Evolutionary conservation across 2,888 invertebrate species (phyloP), one percentile per base, ranked within the genome.

Genomic region (Protodeltote pygarga): DNA sequence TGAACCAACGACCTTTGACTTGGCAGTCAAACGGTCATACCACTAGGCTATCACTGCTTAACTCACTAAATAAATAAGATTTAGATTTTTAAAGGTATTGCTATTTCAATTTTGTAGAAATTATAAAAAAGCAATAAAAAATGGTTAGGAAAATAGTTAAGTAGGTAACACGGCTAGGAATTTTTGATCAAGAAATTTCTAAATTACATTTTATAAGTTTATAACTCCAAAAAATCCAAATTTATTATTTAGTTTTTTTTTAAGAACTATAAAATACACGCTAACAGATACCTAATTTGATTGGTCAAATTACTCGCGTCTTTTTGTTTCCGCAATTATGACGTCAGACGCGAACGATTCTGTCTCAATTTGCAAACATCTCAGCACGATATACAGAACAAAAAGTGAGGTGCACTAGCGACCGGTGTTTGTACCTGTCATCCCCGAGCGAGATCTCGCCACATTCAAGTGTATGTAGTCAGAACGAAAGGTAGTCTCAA

Each of bases 381-480:
- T 66, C 29, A 20, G 29, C 76, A 75, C 73, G 32, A 70, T 68
- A 77, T 71, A 65, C 57, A 51, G 73, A 84, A 85, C 82, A 84
- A 81, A 83, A 85, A 87, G 79, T 81, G 65, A 67, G 71, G 75
- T 81, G 83, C 80, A 83, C 72, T 75, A 71, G 74, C 68, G 60
- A 45, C 74, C 59, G 72, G 61, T 60, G 65, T 58, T 66, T 54
- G 65, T 71, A 68, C 67, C 81, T 76, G 77, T 75, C 84, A 85
- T 81, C 87, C 78, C 79, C 79, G 71, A 58, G 65, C 81, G 72
- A 60, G 68, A 65, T 63, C 69, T 68, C 67, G 71, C 76, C 77
- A 69, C 87, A 88, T 74, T 87, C 78, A 80, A 76, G 77, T 83
- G 75, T 77, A 81, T 81, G 83, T 77, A 76, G 77, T 80, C 75